Percentiles rank a stretch among this genome's conserved stretches.
Conservation (phyloP, 2,797 vertebrate genomes). For the Heteromormyrus szaboi region DNA sequence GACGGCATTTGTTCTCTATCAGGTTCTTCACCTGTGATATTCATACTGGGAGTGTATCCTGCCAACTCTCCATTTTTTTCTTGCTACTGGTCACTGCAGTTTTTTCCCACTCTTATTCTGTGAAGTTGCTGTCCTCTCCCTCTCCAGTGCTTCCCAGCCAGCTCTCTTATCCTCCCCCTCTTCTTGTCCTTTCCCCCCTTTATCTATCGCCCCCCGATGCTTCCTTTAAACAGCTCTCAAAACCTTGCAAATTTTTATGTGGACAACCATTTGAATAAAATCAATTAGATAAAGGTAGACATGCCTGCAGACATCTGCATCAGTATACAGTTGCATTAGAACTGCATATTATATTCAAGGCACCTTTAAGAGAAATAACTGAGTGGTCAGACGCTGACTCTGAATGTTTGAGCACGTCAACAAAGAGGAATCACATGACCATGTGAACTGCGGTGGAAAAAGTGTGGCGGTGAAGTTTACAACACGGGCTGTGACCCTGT, state of each 20-base stretch:
- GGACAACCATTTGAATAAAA: not conserved
- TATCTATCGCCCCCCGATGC: not conserved
- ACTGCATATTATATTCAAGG: not conserved
- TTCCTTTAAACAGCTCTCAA: not conserved
- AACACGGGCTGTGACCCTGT: not conserved
- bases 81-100: not conserved
- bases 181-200: not conserved
- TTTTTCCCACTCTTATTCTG: not conserved
- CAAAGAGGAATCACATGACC: not conserved
- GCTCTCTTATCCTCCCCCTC: not conserved
- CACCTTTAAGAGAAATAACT: not conserved
- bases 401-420: not conserved
- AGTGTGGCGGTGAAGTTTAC: not conserved
- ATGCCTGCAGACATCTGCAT: not conserved
- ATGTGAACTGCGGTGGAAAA: not conserved
- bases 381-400: not conserved
- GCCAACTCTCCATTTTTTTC: not conserved
- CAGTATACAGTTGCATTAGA: not conserved
- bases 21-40: not conserved
- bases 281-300: not conserved
- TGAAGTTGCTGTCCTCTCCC: not conserved
- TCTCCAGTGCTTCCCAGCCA: not conserved
- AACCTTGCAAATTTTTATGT: not conserved
- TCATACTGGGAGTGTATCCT: not conserved
- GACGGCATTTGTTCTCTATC: not conserved